Evolutionary conservation across 2,797 vertebrate species (phyloP), one percentile per base, ranked within the genome.

Genomic region (Allobates femoralis): DNA sequence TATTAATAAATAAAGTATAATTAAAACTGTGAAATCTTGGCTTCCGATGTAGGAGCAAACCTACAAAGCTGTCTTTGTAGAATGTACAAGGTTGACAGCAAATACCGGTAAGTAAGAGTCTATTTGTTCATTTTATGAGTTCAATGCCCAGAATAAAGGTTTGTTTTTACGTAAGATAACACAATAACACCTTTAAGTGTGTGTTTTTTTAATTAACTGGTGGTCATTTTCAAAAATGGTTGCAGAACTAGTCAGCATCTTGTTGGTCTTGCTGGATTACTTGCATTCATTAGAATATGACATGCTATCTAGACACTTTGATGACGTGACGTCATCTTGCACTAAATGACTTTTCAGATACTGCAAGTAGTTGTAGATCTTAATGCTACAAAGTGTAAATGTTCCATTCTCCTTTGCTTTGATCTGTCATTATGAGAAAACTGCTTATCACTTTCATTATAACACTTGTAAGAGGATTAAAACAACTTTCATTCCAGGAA

Each of bases 321-420:
- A 1, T 50, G 71, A 15, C 19, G 55, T 26, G 56, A 62, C 23
- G 46, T 79, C 15, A 79, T n/a, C 18, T 58, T 50, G 18, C 1
- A n/a, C 10, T 34, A 79, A 6, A 64, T 21, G 23, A 37, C 56
- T 41, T 62, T 55, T 46, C 23, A 81, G 16, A 46, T 37, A 64
- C 26, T 53, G 51, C 14, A 10, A 64, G 28, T 41, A 34, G 32
- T 30, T 30, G 34, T 37, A 55, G 18, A 55, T 85, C 37, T 19
- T 58, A n/a, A 60, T 28, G 50, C 19, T 58, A 32, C 58, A 80
- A 85, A 50, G 32, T 51, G 50, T 41, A 79, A 55, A 50, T 56
- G 55, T 84, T 28, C 37, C 28, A 11, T 50, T 37, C 46, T 41
- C 10, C 15, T 18, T 28, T 5, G 55, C 46, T 53, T 69, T 51